These are phyloP conservation scores for Apostichopus parvimensis DNA, from an alignment of 35 echinoderm and acorn worm genomes.

Conservation along the genomic window DNA sequence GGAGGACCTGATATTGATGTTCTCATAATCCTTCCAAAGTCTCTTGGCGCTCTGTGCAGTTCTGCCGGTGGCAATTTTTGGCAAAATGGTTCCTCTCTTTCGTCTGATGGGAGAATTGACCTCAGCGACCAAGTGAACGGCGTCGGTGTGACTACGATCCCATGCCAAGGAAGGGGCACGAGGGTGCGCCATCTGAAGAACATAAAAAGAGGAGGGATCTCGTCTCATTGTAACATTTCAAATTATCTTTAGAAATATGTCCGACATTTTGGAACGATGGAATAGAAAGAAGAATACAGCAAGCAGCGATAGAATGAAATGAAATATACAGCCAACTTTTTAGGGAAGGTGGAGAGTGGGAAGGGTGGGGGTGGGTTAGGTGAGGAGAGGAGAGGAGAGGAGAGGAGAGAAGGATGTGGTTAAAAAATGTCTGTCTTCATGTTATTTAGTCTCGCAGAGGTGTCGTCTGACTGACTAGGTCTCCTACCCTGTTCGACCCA, in stretches of 20 bases:
- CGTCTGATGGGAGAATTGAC: neutral
- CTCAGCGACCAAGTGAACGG: neutral
- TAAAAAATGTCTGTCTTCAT: no score
- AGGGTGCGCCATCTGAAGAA: neutral
- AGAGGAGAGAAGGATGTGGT: no score
- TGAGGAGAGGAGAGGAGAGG: no score
- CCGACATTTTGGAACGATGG: no score
- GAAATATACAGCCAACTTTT: no score
- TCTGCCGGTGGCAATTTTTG: conserved; percentile 36
- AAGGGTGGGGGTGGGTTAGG: no score
- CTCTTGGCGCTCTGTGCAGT: conserved; percentile 28
- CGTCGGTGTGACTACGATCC: neutral
- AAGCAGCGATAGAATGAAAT: no score
- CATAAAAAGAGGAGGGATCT: neutral
- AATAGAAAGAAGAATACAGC: no score
- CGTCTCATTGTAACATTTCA: neutral
- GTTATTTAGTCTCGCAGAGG: no score
- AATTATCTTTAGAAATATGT: neutral
- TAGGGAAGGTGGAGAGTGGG: no score
- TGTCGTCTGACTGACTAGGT: no score
- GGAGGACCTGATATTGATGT: conserved; percentile 24
- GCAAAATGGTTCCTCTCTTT: neutral
- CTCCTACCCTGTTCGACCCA: no score
- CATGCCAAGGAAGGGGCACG: neutral
- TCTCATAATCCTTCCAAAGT: conserved; percentile 43